Base-by-base conservation (phyloP, 2,113 vertebrate species). In the Perca schrenkii region DNA sequence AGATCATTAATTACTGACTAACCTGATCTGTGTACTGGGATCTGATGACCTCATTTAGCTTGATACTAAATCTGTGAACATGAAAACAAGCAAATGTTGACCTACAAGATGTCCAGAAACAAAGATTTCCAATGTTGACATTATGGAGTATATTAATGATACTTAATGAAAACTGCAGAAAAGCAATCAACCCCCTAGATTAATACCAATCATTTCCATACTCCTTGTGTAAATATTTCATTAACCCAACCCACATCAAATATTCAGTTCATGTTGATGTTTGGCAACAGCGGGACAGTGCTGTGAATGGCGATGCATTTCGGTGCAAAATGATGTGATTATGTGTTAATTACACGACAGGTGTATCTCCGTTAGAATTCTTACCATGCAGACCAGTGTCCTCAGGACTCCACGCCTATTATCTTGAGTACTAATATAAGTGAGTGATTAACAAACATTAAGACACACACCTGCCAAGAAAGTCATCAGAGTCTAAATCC, bases 401-500 rank as follows among this genome's bases (percentile, higher is more conserved):
- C n/a, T 53, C 2, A n/a, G 22, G 53, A 52, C 19, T 40, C 17
- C 19, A 16, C 6, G 25, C 3, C 4, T 49, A 31, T 70, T 56
- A 79, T 58, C 22, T 47, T 6, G 22, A 70, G n/a, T 2, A 31
- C 6, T 36, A 22, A 21, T 53, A 52, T 3, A 75, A 31, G 66
- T 74, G 25, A 85, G 4, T 69, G 7, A 79, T 77, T 58, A 70
- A 80, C 31, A 43, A 49, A 60, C 1, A 65, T 1, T 1, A 22
- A 6, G 28, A 63, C 21, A 86, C 93, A 85, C 85, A 98, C 97
- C 97, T 96, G 86, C 97, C 97, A 11, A 98, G 91, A 91, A 97
- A 97, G 86, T 98, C 97, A 47, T 98, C 97, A 67, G 96, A 94
- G 80, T 98, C 97, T 16, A 98, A 77, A 85, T 98, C 97, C 82